Evolutionary conservation across 2,888 invertebrate genomes (phyloP).

Genomic region (Microdon myrmicae): DNA sequence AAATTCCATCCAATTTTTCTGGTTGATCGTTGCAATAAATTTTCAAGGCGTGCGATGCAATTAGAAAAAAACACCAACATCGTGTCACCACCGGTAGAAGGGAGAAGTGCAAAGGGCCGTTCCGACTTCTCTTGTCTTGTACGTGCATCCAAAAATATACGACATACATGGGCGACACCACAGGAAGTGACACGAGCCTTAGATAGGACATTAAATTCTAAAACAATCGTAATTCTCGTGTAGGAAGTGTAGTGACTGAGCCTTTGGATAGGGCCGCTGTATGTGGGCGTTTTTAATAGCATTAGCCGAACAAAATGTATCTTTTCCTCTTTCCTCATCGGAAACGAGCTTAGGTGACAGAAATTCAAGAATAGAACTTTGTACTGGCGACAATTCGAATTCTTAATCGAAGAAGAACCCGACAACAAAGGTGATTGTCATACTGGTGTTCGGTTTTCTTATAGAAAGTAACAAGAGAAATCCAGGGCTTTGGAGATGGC

Average conservation of each 20-base stretch:
- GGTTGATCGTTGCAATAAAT: conserved; percentile 35
- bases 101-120: conserved; percentile 8
- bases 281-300: conserved; percentile 29
- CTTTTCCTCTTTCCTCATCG: conserved; percentile 10
- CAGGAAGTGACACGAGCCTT: conserved; percentile 22
- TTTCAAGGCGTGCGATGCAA: conserved; percentile 30
- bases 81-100: too few species aligned
- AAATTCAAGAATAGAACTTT: conserved; percentile 29
- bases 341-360: conserved; percentile 33
- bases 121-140: too few species aligned
- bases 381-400: too few species aligned
- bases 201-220: conserved; percentile 47
- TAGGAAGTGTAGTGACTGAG: conserved; percentile 35
- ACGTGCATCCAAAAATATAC: conserved; percentile 29
- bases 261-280: conserved; percentile 15
- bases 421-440: too few species aligned
- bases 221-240: conserved; percentile 35
- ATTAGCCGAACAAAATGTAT: not conserved
- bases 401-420: too few species aligned
- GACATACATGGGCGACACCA: not conserved
- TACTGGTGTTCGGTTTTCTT: too few species aligned
- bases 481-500: too few species aligned
- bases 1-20: conserved; percentile 35
- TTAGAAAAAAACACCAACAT: conserved; percentile 25
- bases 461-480: too few species aligned